These are phyloP conservation scores for Onychomys arenicola DNA, from an alignment of 2,797 vertebrate genomes.

Conservation along the genomic window DNA sequence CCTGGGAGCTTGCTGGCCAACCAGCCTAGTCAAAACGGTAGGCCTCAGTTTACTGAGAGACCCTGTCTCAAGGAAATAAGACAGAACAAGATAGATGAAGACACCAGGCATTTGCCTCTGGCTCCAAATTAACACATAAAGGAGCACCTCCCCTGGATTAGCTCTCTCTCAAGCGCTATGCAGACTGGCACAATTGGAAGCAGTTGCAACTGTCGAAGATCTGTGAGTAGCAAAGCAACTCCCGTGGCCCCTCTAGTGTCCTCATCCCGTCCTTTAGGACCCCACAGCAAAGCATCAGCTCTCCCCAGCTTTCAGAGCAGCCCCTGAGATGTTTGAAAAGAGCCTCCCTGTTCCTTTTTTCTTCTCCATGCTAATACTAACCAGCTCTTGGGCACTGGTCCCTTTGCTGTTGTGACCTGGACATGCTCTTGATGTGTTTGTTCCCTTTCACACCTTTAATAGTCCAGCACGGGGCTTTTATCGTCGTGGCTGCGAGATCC, in stretches of 20 bases:
- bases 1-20: background rate
- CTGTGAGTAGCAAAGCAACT: background rate
- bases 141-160: background rate
- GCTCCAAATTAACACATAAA: background rate
- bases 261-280: background rate
- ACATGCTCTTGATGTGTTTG: background rate
- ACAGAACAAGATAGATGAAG: background rate
- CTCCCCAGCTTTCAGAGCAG: constrained; percentile 3
- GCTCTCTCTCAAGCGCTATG: background rate
- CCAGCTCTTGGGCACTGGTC: background rate
- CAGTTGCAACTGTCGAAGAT: background rate
- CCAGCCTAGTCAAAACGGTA: background rate
- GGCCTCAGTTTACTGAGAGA: background rate
- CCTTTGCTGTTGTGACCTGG: background rate
- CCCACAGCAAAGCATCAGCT: background rate
- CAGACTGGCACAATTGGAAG: background rate
- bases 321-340: constrained; percentile 11
- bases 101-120: background rate
- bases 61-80: background rate
- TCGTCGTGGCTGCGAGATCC: background rate
- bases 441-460: background rate
- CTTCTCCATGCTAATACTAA: background rate
- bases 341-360: background rate
- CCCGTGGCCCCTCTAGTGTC: background rate
- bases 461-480: background rate